phyloP scores from a whole-genome alignment of 2,797 vertebrate species.

The Sebastiscus tertius region DNA sequence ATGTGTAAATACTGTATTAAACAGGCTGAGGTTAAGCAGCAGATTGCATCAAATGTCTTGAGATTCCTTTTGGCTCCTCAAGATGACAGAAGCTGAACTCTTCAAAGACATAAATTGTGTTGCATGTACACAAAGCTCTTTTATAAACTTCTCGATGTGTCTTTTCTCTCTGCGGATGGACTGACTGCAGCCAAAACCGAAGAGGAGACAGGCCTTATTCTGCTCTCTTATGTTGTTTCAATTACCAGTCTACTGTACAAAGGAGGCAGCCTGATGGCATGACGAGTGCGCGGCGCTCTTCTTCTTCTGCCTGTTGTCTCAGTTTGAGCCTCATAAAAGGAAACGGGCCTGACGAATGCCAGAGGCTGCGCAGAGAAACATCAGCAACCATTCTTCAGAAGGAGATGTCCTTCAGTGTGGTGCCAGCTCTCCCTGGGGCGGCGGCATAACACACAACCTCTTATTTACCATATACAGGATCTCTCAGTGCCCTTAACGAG shows the following conservation, averaged over 20 bases:
- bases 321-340: constrained; percentile 84
- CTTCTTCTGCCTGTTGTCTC: constrained; percentile 74
- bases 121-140: constrained; percentile 68
- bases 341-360: constrained; percentile 81
- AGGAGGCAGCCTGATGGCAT: constrained; percentile 74
- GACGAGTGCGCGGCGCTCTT: constrained; percentile 67
- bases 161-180: constrained; percentile 58
- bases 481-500: constrained; percentile 77
- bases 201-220: constrained; percentile 71
- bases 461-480: constrained; percentile 82
- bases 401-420: constrained; percentile 80
- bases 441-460: constrained; percentile 66
- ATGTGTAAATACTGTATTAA: constrained; percentile 13
- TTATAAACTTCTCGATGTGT: constrained; percentile 69
- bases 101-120: constrained; percentile 70
- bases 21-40: constrained; percentile 4
- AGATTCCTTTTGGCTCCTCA: constrained; percentile 31
- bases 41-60: constrained; percentile 6
- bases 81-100: constrained; percentile 66
- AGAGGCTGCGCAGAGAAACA: constrained; percentile 75
- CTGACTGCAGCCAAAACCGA: constrained; percentile 66
- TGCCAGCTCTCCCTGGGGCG: constrained; percentile 74
- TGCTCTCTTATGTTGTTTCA: constrained; percentile 75
- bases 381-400: constrained; percentile 73
- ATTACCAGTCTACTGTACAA: constrained; percentile 75